These are phyloP conservation scores for Lasioglossum albipes DNA, from an alignment of 1,140 invertebrate species.

Conservation along the genomic window DNA sequence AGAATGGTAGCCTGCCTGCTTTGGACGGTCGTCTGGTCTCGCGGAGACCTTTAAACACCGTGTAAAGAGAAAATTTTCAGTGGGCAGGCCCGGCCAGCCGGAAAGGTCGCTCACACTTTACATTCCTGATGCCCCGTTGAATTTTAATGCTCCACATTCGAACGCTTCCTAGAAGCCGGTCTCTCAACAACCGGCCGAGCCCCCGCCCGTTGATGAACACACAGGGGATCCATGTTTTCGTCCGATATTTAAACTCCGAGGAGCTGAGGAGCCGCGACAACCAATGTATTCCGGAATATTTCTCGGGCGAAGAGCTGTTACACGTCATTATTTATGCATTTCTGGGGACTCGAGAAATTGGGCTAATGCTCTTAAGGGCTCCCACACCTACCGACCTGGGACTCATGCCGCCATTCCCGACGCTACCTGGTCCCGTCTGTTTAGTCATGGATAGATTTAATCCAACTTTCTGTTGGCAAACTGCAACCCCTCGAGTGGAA, in stretches of 20 bases:
- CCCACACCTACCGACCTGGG: neutral
- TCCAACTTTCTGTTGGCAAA: neutral
- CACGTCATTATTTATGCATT: neutral
- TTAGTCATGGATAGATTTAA: neutral
- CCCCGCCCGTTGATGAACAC: neutral
- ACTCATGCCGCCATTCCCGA: neutral
- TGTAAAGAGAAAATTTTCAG: conserved; percentile 9
- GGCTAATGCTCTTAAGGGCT: neutral
- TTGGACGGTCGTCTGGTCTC: conserved; percentile 24
- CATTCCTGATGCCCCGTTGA: conserved; percentile 42
- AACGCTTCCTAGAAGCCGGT: conserved; percentile 13
- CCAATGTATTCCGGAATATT: neutral
- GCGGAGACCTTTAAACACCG: conserved; percentile 2
- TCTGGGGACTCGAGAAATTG: neutral
- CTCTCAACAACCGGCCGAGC: neutral
- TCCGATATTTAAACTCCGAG: neutral
- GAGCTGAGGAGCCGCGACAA: neutral
- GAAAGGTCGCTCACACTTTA: conserved; percentile 40
- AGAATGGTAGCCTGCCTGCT: neutral
- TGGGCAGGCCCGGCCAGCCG: neutral
- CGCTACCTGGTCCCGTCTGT: too few relatives aligned
- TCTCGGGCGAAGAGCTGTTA: neutral
- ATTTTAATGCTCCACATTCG: conserved; percentile 40
- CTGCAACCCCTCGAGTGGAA: too few relatives aligned
- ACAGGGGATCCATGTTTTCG: neutral